These are phyloP conservation scores for Latheticus oryzae DNA, from an alignment of 2,888 invertebrate species.

Conservation along the genomic window DNA sequence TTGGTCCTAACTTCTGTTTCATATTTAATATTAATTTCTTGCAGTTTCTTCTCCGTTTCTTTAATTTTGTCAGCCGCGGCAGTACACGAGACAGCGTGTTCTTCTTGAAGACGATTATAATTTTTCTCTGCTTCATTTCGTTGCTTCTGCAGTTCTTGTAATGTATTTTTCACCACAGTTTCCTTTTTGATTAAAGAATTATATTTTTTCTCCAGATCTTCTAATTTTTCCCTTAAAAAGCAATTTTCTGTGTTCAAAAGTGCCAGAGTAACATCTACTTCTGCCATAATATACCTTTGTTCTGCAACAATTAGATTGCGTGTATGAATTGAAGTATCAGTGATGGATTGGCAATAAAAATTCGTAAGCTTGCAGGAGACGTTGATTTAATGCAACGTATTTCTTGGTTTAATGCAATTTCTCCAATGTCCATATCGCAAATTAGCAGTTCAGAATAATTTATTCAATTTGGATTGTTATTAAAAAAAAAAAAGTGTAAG, in stretches of 20 bases:
- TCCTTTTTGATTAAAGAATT: slow-evolving; percentile 6
- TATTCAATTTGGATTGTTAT: no score
- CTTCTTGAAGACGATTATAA: slow-evolving; percentile 10
- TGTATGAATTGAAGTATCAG: no score
- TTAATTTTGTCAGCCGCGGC: slow-evolving; percentile 11
- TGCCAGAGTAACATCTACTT: slow-evolving; percentile 1
- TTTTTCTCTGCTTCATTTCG: slow-evolving; percentile 14
- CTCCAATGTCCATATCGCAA: no score
- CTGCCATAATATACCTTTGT: no score
- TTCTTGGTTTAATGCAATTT: no score
- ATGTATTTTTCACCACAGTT: slow-evolving; percentile 11
- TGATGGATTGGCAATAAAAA: no score
- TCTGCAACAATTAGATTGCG: no score
- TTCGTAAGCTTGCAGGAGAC: no score
- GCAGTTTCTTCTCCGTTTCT: slow-evolving; percentile 13
- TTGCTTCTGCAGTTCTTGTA: slow-evolving; percentile 13
- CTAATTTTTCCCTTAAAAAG: slow-evolving; percentile 3
- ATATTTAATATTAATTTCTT: slow-evolving; percentile 16
- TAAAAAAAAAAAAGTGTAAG: no score
- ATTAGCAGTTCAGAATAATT: no score
- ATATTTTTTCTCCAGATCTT: slow-evolving; percentile 3
- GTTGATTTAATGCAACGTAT: no score
- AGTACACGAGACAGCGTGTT: slow-evolving; percentile 17
- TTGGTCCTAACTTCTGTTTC: slow-evolving; percentile 17
- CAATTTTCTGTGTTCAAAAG: slow-evolving; percentile 4